Evolutionary conservation across 2,113 vertebrate genomes (phyloP).

Genomic region (Otis tarda): DNA sequence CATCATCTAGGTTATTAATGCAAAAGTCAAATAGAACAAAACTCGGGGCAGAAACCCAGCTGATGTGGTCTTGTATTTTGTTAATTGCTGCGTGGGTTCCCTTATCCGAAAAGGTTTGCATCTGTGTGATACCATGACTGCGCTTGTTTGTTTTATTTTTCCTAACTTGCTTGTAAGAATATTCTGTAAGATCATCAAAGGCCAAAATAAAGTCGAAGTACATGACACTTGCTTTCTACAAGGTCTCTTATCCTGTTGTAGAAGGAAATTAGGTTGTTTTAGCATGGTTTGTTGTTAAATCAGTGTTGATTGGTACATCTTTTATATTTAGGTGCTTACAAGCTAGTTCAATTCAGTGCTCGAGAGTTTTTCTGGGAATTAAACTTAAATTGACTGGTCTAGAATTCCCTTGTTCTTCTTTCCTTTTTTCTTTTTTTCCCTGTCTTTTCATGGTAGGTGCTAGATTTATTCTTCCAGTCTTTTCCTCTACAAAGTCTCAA

Average conservation of each 20-base stretch:
- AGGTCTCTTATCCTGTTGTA: background rate
- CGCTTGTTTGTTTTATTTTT: background rate
- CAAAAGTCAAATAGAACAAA: background rate
- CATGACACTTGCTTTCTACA: background rate
- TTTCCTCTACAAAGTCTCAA: background rate
- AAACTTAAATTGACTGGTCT: background rate
- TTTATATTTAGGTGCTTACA: background rate
- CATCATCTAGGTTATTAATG: background rate
- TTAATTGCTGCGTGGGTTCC: background rate
- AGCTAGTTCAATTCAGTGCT: background rate
- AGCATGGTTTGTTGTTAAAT: background rate
- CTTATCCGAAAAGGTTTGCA: background rate
- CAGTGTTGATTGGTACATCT: background rate
- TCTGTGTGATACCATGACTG: background rate
- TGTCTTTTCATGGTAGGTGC: background rate
- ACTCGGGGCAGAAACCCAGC: background rate
- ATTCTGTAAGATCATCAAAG: background rate
- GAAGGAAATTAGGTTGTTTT: background rate
- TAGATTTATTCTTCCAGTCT: background rate
- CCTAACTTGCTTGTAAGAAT: background rate
- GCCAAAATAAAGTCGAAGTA: background rate
- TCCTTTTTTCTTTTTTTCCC: background rate
- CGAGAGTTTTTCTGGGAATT: background rate
- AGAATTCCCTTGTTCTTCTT: background rate
- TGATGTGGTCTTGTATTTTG: background rate